Evolutionary conservation across 2,888 invertebrate species (phyloP), one percentile per base, ranked within the genome.

Genomic region (Galeopsomyia nigrocyanea): DNA sequence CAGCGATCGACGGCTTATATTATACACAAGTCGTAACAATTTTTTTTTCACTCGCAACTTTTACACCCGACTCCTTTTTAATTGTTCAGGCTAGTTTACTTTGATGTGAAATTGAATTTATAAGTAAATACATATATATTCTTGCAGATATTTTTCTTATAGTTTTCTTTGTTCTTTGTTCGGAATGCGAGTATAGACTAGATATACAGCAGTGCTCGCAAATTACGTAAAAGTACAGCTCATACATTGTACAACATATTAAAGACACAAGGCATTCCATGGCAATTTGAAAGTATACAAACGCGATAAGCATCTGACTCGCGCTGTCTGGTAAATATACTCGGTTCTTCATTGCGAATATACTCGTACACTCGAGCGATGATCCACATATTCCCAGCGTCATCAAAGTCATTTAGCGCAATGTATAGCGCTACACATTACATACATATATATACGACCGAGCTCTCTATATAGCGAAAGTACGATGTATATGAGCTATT

Each of bases 331-430:
- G 26, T 10, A 51, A 1, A 14, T 64, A 21, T 56, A 46, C 51
- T n/a, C 17, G 1, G 46, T 51, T 53, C 64, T 58, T 46, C 60
- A 39, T 67, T 56, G 60, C 17, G 46, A 47, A 55, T 19, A 55
- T 19, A 58, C 67, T 66, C 47, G 51, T 19, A 55, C 26, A 58
- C 67, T 66, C 47, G 0, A 22, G 61, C 46, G 61, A 60, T 56
- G 26, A 39, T 39, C 39, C 31, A 31, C 58, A 10, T 19, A 31
- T 58, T 58, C 31, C 39, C n/a, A 26, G 39, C 21, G 31, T 60
- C 73, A 65, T 69, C 69, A 56, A 55, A 66, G 68, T 69, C 69
- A 66, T 69, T 66, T 69, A 58, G 62, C 56, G 56, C 63, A 55
- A 62, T 60, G 57, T 65, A 26, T 53, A 47, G 62, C 68, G 26